Base-by-base conservation (phyloP, 1,140 invertebrate genomes). In the Drosophila saltans region DNA sequence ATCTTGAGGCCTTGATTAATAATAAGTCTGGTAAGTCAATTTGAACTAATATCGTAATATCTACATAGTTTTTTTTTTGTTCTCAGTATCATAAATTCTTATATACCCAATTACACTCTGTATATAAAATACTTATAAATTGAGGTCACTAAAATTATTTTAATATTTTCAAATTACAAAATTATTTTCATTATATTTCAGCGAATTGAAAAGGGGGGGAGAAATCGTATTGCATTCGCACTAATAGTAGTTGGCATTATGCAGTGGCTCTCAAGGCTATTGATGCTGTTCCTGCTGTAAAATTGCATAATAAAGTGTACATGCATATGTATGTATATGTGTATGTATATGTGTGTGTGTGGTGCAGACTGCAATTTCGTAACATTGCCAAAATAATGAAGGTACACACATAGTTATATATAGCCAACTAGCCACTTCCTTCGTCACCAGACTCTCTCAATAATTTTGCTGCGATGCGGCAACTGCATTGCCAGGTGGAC, bases 11-110 rank as follows among this genome's bases (percentile, higher is more conserved):
- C 69, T 81, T 92, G 81, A 84, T 92, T 56, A 89, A 89, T 72
- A 92, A 92, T 91, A 92, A 91, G 81, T 92, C 91, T 70, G 91
- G 91, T 92, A 24, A 80, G 91, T 79, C 3, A 57, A 5, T 36
- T 6, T 6, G 6, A 36, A 36, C 3, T 6, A 6, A 36, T 36
- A 36, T 36, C 16, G 16, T 16, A 16, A 16, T 16, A 16, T 16
- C 4, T 30, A 30, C 4, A 30, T 30, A 2, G 4, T 30, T 30
- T 30, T 30, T 30, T 30, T 30, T 30, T n/a, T n/a, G n/a, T n/a
- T 30, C 2, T 30, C 2, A 26, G 6, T 7, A 16, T 9, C 9
- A 7, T 9, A 11, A 40, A 40, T 40, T 2, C 1, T 1, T 1
- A 40, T 40, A 40, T 40, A 40, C 39, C 10, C 10, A 40, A 40